A percentile compares a stretch with the other conserved stretches of the same genome.
Evolutionary conservation across 2,888 invertebrate genomes (phyloP).

Genomic region (Acleris literana): DNA sequence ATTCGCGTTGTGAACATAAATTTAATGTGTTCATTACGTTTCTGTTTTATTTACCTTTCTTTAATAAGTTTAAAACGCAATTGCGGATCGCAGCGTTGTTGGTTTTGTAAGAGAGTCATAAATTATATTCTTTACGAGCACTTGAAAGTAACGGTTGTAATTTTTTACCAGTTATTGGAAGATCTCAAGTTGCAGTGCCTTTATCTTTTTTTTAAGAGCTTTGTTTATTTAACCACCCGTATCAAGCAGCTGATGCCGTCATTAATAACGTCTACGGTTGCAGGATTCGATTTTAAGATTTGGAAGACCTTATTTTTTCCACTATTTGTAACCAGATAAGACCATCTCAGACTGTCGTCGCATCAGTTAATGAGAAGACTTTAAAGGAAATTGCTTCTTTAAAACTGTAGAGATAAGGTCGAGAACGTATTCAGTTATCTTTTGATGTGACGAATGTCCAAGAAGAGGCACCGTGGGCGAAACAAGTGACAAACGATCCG

Average conservation of each 20-base stretch:
- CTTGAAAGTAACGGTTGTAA: conserved; percentile 45
- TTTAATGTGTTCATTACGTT: conserved; percentile 58
- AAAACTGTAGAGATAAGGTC: conserved; percentile 56
- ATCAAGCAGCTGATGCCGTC: conserved; percentile 10
- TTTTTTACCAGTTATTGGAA: conserved; percentile 20
- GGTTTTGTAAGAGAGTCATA: conserved; percentile 16
- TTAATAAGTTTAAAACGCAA: conserved; percentile 26
- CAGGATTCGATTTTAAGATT: conserved; percentile 45
- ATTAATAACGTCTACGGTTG: conserved; percentile 27
- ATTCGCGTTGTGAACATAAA: conserved; percentile 53
- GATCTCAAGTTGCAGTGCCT: conserved; percentile 28
- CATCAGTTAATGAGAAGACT: conserved; percentile 60
- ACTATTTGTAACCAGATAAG: conserved; percentile 76
- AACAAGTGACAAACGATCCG: conserved; percentile 78
- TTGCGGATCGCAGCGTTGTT: conserved; percentile 20
- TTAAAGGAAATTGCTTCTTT: conserved; percentile 57
- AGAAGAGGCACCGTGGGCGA: conserved; percentile 75
- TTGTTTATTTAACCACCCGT: conserved; percentile 12
- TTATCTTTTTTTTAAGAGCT: conserved; percentile 42
- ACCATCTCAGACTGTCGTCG: conserved; percentile 75
- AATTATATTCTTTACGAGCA: conserved; percentile 48
- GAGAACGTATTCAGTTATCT: conserved; percentile 49
- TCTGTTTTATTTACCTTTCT: conserved; percentile 27
- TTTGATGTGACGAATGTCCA: conserved; percentile 68
- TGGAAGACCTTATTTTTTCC: conserved; percentile 57